Evolutionary conservation across 2,888 invertebrate genomes (phyloP), one percentile per base, ranked within the genome.

Genomic region (Zygaena filipendulae): DNA sequence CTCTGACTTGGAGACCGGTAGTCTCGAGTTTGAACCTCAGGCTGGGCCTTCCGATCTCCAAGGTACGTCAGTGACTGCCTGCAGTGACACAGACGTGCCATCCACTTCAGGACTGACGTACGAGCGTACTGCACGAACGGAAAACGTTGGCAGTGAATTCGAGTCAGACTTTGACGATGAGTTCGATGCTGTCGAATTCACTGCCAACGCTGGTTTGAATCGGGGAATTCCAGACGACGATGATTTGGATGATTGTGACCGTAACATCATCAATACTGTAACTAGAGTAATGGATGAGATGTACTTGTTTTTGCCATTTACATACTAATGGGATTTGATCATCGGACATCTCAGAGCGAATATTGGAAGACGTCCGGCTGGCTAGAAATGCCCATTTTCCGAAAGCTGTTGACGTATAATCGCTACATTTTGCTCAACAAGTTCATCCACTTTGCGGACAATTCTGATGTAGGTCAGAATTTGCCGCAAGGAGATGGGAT

Each of bases 231-330:
- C 41, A 1, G 34, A 35, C 6, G 34, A 40, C 16, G 39, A 43
- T 1, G 43, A 42, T 9, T 13, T 44, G 19, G 39, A 42, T 0
- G 38, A 36, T n/a, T 25, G 32, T 6, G 18, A 23, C 4, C 14
- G 12, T 4, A 11, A 33, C 11, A 12, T 36, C 4, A 29, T 43
- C 14, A 10, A 26, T 28, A 11, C 33, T 11, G 22, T 33, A 12
- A 19, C 30, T 18, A 31, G 26, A 7, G 42, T 13, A 11, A 43
- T 46, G 23, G 44, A 46, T 26, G 44, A 40, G 3, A 32, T 46
- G 10, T 29, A 36, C 18, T 3, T 30, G 3, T 47, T 9, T 29
- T 47, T 21, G 42, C 33, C 1, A 11, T 43, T 9, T 32, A 29
- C 13, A 43, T 43, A 20, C 30, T 26, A 5, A 46, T 46, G 44